phyloP scores from a whole-genome alignment of 2,113 vertebrate species.

The Herpetotheres cachinnans region DNA sequence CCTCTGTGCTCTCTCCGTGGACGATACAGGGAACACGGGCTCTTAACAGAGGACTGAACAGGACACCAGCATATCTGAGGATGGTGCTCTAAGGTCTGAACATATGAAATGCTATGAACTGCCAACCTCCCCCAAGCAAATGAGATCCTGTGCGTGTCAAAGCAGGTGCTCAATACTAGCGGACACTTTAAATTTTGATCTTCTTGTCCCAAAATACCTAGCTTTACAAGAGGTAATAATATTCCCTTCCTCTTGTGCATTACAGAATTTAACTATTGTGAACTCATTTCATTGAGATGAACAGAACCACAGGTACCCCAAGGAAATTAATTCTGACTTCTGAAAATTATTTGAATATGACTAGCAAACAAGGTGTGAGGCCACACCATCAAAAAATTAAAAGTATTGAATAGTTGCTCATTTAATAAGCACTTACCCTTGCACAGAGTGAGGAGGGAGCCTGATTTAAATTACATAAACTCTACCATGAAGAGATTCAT shows the following conservation, averaged over 20 bases:
- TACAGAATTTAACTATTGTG: not conserved
- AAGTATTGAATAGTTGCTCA: not conserved
- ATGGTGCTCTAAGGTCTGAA: not conserved
- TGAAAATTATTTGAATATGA: not conserved
- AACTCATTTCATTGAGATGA: not conserved
- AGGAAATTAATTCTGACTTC: not conserved
- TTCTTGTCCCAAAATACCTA: not conserved
- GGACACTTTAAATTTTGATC: not conserved
- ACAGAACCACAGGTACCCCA: not conserved
- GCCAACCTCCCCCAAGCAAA: not conserved
- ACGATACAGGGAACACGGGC: rapidly evolving
- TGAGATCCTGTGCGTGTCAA: not conserved
- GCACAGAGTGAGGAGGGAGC: not conserved
- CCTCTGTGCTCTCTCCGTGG: not conserved
- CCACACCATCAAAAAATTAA: not conserved
- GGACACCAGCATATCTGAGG: not conserved
- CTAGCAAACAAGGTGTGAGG: not conserved
- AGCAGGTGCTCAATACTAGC: not conserved
- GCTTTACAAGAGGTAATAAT: not conserved
- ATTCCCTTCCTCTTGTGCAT: not conserved
- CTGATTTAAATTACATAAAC: not conserved
- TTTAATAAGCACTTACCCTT: not conserved
- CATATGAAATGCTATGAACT: not conserved
- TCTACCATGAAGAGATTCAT: not conserved
- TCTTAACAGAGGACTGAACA: not conserved